Conservation (phyloP, 2,113 vertebrate genomes). For the Parus major region DNA sequence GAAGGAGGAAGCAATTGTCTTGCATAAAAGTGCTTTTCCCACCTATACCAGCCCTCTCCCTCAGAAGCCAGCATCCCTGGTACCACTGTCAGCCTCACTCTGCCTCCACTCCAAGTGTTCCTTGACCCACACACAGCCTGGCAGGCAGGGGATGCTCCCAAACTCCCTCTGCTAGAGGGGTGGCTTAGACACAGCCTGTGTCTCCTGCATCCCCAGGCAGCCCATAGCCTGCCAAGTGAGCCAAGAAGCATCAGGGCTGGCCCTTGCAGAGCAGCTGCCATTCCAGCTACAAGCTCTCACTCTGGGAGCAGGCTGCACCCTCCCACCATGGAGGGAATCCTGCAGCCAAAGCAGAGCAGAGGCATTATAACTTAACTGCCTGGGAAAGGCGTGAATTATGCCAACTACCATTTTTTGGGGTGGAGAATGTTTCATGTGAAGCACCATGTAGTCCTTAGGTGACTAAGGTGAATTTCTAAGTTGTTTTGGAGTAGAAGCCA, state of each 20-base stretch:
- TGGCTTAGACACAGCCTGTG: fast-evolving
- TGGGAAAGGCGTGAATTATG: background rate
- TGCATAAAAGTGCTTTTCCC: background rate
- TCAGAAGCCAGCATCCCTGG: fast-evolving
- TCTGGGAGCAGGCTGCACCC: fast-evolving
- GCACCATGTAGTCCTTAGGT: background rate
- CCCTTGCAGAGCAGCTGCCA: background rate
- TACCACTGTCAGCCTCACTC: fast-evolving
- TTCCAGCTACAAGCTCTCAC: fast-evolving
- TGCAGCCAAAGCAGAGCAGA: background rate
- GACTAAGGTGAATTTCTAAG: background rate
- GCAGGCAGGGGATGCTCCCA: fast-evolving
- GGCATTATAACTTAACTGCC: background rate
- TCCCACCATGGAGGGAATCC: background rate
- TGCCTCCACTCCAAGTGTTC: fast-evolving
- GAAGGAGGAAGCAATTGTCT: background rate
- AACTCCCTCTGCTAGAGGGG: background rate
- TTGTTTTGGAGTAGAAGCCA: background rate
- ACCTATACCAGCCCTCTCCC: background rate
- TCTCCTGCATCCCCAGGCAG: background rate
- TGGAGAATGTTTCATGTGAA: background rate
- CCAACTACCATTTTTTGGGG: background rate
- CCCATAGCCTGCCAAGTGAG: fast-evolving
- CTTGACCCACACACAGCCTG: background rate
- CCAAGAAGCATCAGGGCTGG: background rate